Evolutionary conservation across 2,888 invertebrate genomes (phyloP).

Genomic region (Coleophora deauratella): DNA sequence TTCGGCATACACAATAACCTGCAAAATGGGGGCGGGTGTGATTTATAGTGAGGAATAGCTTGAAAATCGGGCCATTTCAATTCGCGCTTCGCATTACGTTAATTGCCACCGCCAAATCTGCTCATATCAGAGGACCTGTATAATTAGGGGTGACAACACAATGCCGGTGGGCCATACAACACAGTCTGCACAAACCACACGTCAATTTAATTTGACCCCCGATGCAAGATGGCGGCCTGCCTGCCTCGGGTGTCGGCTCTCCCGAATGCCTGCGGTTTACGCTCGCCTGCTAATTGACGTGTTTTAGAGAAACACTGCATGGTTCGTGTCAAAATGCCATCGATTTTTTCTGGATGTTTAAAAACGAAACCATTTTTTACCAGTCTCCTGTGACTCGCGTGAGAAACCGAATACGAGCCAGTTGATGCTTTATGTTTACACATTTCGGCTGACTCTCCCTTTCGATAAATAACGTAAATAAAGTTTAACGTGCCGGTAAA

Average conservation of each 20-base stretch:
- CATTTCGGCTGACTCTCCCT: neutral
- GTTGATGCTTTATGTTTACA: neutral
- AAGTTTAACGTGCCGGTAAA: no score
- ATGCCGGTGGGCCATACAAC: constrained; percentile 56
- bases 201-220: constrained; percentile 72
- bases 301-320: constrained; percentile 54
- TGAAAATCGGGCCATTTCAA: constrained; percentile 40
- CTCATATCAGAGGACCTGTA: constrained; percentile 53
- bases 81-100: constrained; percentile 49
- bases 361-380: constrained; percentile 7
- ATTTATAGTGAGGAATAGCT: constrained; percentile 35
- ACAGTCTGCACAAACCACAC: constrained; percentile 63
- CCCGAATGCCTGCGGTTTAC: constrained; percentile 55
- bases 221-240: constrained; percentile 62
- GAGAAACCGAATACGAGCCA: constrained; percentile 3
- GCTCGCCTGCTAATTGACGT: constrained; percentile 60
- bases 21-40: constrained; percentile 26
- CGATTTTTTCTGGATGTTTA: constrained; percentile 22
- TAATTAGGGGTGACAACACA: constrained; percentile 70
- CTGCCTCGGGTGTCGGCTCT: constrained; percentile 43
- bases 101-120: constrained; percentile 59
- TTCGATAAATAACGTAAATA: no score
- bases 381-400: constrained; percentile 1
- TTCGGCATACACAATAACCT: constrained; percentile 24
- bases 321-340: constrained; percentile 38